Percentiles rank a stretch among this genome's conserved stretches.
These are phyloP conservation scores for Rhipidura dahli DNA, from an alignment of 2,113 vertebrate genomes.

Conservation along the genomic window DNA sequence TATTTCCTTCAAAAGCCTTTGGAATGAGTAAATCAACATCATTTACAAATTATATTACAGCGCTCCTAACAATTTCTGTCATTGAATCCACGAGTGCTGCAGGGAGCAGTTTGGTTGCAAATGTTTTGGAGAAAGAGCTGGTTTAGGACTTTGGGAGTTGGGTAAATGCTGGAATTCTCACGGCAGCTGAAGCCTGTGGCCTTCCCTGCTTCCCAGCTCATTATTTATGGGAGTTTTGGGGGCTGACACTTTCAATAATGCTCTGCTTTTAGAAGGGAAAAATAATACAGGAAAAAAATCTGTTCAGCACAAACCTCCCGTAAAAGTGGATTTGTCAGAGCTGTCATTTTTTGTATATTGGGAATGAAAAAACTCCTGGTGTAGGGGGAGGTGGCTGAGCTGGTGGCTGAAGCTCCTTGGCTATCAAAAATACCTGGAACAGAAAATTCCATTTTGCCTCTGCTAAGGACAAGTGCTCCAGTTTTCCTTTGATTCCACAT, in stretches of 20 bases:
- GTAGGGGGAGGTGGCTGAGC: background rate
- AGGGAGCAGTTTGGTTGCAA: constrained; percentile 44
- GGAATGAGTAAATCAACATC: constrained; percentile 53
- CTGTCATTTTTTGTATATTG: background rate
- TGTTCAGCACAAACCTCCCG: background rate
- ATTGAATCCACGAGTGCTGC: background rate
- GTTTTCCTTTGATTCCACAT: background rate
- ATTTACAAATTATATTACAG: constrained; percentile 58
- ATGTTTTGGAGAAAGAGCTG: constrained; percentile 21
- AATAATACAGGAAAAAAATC: background rate
- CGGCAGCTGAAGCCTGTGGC: background rate
- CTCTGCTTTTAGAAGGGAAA: background rate
- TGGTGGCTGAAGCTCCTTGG: background rate
- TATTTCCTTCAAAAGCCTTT: constrained; percentile 48
- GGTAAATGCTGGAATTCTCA: background rate
- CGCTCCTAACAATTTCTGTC: constrained; percentile 15
- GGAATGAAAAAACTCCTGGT: background rate
- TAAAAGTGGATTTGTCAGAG: background rate
- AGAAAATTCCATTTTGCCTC: background rate
- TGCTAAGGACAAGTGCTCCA: background rate
- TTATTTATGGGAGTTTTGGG: background rate
- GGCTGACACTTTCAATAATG: background rate
- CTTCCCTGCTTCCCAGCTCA: background rate
- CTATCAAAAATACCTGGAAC: background rate
- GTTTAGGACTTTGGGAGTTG: constrained; percentile 12